Percentiles rank a stretch among this genome's conserved stretches.
These are phyloP conservation scores for Diceros bicornis DNA, from an alignment of 2,797 vertebrate genomes.

Conservation along the genomic window DNA sequence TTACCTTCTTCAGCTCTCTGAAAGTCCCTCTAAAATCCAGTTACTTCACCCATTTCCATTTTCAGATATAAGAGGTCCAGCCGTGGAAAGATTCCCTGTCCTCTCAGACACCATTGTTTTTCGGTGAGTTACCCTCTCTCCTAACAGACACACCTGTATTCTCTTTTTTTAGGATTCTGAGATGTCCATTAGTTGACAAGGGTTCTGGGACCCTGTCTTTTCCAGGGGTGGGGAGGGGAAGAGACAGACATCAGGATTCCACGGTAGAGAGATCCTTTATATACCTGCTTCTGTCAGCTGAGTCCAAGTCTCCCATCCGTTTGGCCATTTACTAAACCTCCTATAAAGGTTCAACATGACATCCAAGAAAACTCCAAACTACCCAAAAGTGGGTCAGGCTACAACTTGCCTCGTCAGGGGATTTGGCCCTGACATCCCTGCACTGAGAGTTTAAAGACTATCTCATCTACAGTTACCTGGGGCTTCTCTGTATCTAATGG, in stretches of 20 bases:
- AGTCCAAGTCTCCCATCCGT: background rate
- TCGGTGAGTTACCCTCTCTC: slow-evolving; percentile 85
- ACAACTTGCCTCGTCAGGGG: background rate
- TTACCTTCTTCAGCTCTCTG: background rate
- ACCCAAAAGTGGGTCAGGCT: background rate
- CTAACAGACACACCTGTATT: fast-evolving
- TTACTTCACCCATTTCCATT: slow-evolving; percentile 60
- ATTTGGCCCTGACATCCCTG: background rate
- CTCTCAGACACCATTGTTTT: slow-evolving; percentile 83
- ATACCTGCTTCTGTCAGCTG: background rate
- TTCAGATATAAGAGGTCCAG: slow-evolving; percentile 79
- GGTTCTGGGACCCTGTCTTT: background rate
- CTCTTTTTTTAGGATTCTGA: background rate
- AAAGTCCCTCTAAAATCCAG: background rate
- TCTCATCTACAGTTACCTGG: background rate
- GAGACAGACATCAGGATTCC: background rate
- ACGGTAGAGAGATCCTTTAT: background rate
- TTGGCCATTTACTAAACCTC: background rate
- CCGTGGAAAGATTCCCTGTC: slow-evolving; percentile 60
- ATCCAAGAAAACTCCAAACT: background rate
- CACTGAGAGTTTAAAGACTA: background rate
- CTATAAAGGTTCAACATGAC: background rate
- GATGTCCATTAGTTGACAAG: background rate
- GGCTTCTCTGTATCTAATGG: background rate
- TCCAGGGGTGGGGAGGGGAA: background rate